A percentile compares a stretch with the other conserved stretches of the same genome.
These are phyloP conservation scores for Galerucella calmariensis DNA, from an alignment of 2,888 invertebrate genomes.

Conservation along the genomic window DNA sequence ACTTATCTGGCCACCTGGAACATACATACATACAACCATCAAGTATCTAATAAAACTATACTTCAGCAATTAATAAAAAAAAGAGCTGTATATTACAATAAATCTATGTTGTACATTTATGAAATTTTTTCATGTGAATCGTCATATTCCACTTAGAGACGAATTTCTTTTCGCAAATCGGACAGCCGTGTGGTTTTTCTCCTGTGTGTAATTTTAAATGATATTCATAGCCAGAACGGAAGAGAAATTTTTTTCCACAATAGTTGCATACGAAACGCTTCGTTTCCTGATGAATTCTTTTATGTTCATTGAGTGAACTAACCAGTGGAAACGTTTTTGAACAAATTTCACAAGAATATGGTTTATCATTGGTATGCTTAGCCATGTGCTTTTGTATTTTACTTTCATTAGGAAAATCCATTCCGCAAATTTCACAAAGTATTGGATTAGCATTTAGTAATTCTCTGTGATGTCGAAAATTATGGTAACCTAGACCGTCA, in stretches of 20 bases:
- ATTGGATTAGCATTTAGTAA: slow-evolving; percentile 58
- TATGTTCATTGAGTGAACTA: slow-evolving; percentile 45
- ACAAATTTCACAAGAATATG: slow-evolving; percentile 47
- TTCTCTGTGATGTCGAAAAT: slow-evolving; percentile 51
- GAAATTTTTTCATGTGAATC: slow-evolving; percentile 44
- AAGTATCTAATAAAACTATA: too few species aligned
- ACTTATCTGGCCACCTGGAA: too few species aligned
- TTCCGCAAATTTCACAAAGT: slow-evolving; percentile 65
- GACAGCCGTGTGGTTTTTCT: slow-evolving; percentile 42
- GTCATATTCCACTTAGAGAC: slow-evolving; percentile 38
- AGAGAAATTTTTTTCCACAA: slow-evolving; percentile 47
- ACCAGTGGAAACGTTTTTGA: slow-evolving; percentile 41
- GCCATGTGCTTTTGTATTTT: slow-evolving; percentile 45
- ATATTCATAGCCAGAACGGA: slow-evolving; percentile 32
- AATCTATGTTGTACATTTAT: background rate
- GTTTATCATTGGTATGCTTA: slow-evolving; percentile 51
- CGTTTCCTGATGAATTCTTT: slow-evolving; percentile 50
- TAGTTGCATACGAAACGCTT: slow-evolving; percentile 46
- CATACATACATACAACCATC: too few species aligned
- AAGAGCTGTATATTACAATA: too few species aligned
- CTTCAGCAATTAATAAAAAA: too few species aligned
- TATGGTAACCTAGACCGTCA: slow-evolving; percentile 57
- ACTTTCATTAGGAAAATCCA: slow-evolving; percentile 41
- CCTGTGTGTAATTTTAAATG: slow-evolving; percentile 51
- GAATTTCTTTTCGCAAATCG: slow-evolving; percentile 66